Base-by-base conservation (phyloP, 2,113 vertebrate genomes). In the Saccopteryx leptura region DNA sequence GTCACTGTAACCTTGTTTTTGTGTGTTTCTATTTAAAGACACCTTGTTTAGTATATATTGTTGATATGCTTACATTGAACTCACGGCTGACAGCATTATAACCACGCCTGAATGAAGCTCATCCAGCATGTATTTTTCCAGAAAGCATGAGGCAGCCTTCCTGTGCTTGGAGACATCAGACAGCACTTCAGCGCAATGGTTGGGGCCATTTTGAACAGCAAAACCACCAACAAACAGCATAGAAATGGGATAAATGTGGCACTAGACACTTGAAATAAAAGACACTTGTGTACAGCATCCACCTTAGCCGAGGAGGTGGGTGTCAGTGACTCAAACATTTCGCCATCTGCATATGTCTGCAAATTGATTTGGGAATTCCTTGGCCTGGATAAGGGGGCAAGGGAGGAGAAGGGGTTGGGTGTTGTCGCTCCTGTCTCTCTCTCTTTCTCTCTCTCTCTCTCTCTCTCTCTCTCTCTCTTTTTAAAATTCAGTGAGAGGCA, bases 31-130 rank as follows among this genome's bases (percentile, higher is more conserved):
- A 50, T 50, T n/a, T n/a, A 46, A 46, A 18, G 61, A 50, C 50
- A 15, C 14, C 9, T 31, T 23, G 19, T 63, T 21, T 75, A 39
- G 21, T 12, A 17, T 13, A 4, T 3, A 31, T 10, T 3, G 4
- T 2, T 26, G 82, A 58, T 33, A 50, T 1, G 7, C 4, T 69
- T 31, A 54, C 69, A 4, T 4, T 4, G 28, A 13, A 8, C 69
- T 23, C 33, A 0, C 0, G 0, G 26, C 68, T 50, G 1, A 2
- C 88, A 48, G 93, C 0, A 6, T 15, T 33, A 1, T 14, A 21
- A 52, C 78, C 33, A 6, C 0, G 0, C 69, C 31, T 18, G 46
- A 48, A 18, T 4, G 5, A 72, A 63, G n/a, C 19, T 50, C 18
- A 17, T 9, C 31, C 9, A 1, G 15, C 39, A 2, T 15, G 0